Base-by-base conservation (phyloP, 2,113 vertebrate species). In the Hiodon alosoides region DNA sequence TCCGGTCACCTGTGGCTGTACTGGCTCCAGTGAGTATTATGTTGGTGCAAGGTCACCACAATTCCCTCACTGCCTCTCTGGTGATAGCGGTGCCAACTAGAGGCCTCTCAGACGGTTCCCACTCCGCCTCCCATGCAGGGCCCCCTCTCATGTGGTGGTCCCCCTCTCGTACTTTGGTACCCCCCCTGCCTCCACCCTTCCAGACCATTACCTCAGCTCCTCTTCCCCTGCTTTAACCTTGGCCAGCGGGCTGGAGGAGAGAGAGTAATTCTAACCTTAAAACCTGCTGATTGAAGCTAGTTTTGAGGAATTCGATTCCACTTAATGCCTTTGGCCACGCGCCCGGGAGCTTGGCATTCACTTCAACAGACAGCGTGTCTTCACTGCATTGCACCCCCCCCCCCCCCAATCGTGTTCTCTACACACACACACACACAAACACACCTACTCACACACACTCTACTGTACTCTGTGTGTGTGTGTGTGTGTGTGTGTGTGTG, bases 161-260 rank as follows among this genome's bases (percentile, higher is more conserved):
- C 16, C 13, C 31, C 46, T 10, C 31, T 5, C 91, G 91, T 92
- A 92, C 92, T 92, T 90, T 90, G 53, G 31, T 85, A 85, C 84
- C 88, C 87, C 87, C 84, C 89, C 88, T 87, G 80, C 85, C 47
- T 10, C 84, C 84, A 81, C 84, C 85, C 83, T 78, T 91, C 92
- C 92, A 93, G 91, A 85, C 93, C 93, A 94, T 95, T 95, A 94
- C 92, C 93, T 87, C 89, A 81, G 85, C 90, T 89, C 89, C 90
- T 91, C 92, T 91, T 86, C 86, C 88, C 92, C 91, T 85, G 87
- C 95, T 95, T 96, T 98, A 96, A 97, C 97, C 96, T 98, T 99
- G 96, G 95, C 94, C 93, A 89, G 90, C 85, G 82, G 92, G 90
- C 84, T 90, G 91, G 89, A 90, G 90, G 89, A 90, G 91, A 93